Evolutionary conservation across 2,888 invertebrate genomes (phyloP).

Genomic region (Calliphora vomitoria): DNA sequence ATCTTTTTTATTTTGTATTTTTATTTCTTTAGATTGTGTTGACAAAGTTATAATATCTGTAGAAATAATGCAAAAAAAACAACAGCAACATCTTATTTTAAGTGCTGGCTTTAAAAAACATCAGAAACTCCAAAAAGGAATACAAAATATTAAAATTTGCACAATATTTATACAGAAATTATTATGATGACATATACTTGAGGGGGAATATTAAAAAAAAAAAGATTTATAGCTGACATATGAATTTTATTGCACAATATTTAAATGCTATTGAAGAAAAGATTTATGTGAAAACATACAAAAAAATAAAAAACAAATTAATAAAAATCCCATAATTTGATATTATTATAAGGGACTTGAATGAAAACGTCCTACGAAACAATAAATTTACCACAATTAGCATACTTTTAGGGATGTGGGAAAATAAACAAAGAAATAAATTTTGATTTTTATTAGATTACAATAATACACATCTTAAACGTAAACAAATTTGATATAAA

Average conservation of each 20-base stretch:
- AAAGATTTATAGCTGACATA: conserved; percentile 44
- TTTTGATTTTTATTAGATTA: too few species aligned
- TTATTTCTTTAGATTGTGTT: not conserved
- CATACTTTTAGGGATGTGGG: too few species aligned
- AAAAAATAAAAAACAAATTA: too few species aligned
- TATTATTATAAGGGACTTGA: too few species aligned
- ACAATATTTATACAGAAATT: conserved; percentile 20
- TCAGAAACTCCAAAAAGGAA: not conserved
- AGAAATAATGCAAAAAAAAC: not conserved
- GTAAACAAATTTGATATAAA: too few species aligned
- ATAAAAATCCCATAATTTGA: too few species aligned
- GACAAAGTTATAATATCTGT: not conserved
- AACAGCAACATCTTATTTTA: conserved; percentile 29
- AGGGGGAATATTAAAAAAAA: not conserved
- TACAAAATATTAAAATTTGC: not conserved
- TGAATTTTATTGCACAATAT: conserved; percentile 27
- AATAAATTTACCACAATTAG: too few species aligned
- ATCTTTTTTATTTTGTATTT: not conserved
- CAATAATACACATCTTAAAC: too few species aligned
- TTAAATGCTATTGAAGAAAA: conserved; percentile 17
- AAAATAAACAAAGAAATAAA: too few species aligned
- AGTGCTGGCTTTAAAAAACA: conserved; percentile 26
- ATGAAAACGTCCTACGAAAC: too few species aligned
- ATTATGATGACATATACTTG: conserved; percentile 5
- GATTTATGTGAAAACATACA: not conserved